Base-by-base conservation (phyloP, 2,888 invertebrate genomes). In the Cosmorhoe ocellata region DNA sequence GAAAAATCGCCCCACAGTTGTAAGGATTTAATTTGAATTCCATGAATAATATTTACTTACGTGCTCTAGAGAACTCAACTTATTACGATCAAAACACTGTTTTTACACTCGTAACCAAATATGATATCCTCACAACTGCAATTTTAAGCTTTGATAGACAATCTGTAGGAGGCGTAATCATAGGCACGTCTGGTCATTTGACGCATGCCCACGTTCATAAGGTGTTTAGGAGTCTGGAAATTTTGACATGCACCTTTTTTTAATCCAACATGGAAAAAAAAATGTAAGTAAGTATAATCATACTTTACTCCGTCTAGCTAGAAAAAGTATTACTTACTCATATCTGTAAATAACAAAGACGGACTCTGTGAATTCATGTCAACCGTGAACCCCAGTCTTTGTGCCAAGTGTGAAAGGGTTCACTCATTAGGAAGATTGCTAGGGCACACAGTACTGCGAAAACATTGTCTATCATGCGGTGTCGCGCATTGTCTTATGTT, bases 341-440 rank as follows among this genome's bases (percentile, higher is more conserved):
- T 78, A 79, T 76, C 70, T 71, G 69, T 64, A 63, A 63, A 71
- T 70, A 76, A 84, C 83, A 84, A 83, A 81, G 79, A 74, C 69
- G 71, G 71, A 70, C 73, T 72, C 68, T 67, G 69, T 83, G 83
- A 84, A 85, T 84, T 79, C 81, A 70, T 77, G 84, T 78, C 81
- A 85, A 79, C 84, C 85, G 83, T 80, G 81, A 84, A 86, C 83
- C 85, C 87, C 78, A 71, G 66, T 79, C 85, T 86, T 88, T 88
- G 86, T 88, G 74, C 76, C 64, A 71, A 80, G 88, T 87, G 88
- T 87, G 86, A 88, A 89, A 88, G 87, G 86, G 86, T 77, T 82
- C 85, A 85, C 86, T 90, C 90, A 89, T 90, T 90, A 90, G 88
- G 88, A 87, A 89, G 89, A 90, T 89, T 90, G 90, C 89, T 79